Base-by-base conservation (phyloP, 2,113 vertebrate species). In the Neoarius graeffei region DNA sequence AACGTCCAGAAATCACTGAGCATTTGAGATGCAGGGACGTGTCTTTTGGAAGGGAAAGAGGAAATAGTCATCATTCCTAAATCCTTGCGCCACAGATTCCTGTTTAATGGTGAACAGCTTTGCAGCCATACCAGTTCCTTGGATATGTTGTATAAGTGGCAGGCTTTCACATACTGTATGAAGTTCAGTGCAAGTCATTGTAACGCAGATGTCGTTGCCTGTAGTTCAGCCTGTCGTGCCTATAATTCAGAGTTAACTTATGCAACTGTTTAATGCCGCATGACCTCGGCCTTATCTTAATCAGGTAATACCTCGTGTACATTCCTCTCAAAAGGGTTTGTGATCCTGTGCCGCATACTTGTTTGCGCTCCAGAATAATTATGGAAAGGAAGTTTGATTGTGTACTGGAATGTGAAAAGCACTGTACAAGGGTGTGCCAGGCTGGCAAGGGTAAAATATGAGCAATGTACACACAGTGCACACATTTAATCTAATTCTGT, bases 11-110 rank as follows among this genome's bases (percentile, higher is more conserved):
- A 30, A 84, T 60, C n/a, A 71, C 25, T 81, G 66, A 62, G 76
- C 20, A 19, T 89, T 76, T 69, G 73, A 79, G 30, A 57, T 67
- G 60, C 87, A 79, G 81, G 27, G 71, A 88, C 60, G 60, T 76
- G 56, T 73, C 54, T 83, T 64, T 54, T 83, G 67, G 81, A 74
- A 69, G 85, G 42, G 67, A 67, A 67, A 87, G 35, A 76, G 84
- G 90, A 83, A 86, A 88, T 77, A 80, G 84, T 86, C 84, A 14
- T 91, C 88, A 86, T 89, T 89, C 90, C 88, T 83, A 71, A 87
- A 88, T 85, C 82, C 82, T 87, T 91, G 83, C 79, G 82, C 62
- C 87, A 59, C 57, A 87, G 71, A 90, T 90, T 88, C 89, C 81
- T 86, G 59, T 85, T 86, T 90, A 88, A 89, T 81, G 52, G 81